Percentiles rank a stretch among this genome's conserved stretches.
Evolutionary conservation across 1,140 invertebrate genomes (phyloP).

Genomic region (Carposina sasakii): DNA sequence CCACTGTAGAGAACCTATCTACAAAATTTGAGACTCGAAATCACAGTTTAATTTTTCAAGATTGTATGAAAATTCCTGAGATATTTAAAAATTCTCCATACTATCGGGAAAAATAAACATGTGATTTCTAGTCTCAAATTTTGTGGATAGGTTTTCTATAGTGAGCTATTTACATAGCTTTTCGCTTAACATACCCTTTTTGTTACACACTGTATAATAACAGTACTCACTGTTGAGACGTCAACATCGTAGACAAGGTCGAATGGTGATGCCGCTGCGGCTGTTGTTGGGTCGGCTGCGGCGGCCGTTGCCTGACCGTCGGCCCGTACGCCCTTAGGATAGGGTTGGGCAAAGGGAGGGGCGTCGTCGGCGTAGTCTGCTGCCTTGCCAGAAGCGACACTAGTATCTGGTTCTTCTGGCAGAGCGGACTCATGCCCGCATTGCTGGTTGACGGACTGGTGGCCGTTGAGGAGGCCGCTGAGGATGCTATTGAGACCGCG

Average conservation of each 20-base stretch:
- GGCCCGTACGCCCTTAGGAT: conserved; percentile 47
- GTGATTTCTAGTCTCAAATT: too few species aligned
- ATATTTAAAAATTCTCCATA: too few species aligned
- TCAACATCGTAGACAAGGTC: conserved; percentile 54
- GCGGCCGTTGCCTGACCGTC: conserved; percentile 27
- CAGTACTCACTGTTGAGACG: conserved; percentile 48
- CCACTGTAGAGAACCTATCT: too few species aligned
- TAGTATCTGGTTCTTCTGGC: conserved; percentile 90
- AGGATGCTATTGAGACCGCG: conserved; percentile 35
- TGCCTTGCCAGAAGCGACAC: conserved; percentile 87
- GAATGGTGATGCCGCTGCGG: conserved; percentile 31
- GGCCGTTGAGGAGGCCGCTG: conserved; percentile 31
- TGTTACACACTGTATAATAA: too few species aligned
- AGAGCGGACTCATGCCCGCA: conserved; percentile 78
- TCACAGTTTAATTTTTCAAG: too few species aligned
- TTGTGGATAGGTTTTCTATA: too few species aligned
- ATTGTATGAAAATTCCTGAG: too few species aligned
- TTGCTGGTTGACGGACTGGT: conserved; percentile 46
- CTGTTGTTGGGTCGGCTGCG: conserved; percentile 25
- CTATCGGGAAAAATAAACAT: too few species aligned
- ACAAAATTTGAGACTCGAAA: too few species aligned
- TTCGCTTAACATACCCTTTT: too few species aligned
- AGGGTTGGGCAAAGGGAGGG: conserved; percentile 55
- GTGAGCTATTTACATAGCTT: too few species aligned
- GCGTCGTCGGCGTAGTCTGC: conserved; percentile 78